Percentiles rank a stretch among this genome's conserved stretches.
These are phyloP conservation scores for Melanotaenia nigrans DNA, from an alignment of 2,797 vertebrate species.

Conservation along the genomic window DNA sequence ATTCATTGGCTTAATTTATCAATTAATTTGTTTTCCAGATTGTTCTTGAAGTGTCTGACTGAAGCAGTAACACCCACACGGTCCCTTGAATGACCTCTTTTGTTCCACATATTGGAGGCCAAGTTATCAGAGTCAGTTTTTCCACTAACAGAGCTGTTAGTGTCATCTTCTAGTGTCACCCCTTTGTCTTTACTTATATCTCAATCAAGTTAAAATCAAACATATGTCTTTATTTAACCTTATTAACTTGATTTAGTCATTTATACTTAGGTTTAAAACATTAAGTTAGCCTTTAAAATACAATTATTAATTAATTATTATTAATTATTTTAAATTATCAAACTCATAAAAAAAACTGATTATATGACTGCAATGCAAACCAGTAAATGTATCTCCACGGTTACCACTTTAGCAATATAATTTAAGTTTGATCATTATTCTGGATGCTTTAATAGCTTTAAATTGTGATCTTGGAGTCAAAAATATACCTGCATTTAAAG, in stretches of 20 bases:
- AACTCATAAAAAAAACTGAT: background rate
- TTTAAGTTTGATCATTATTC: background rate
- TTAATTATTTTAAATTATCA: background rate
- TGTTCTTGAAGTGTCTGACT: conserved; percentile 2
- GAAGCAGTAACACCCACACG: background rate
- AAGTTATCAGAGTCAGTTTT: no score
- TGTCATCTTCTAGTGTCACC: background rate
- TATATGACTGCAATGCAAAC: background rate
- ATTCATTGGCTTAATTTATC: background rate
- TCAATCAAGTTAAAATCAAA: no score
- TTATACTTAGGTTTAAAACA: no score
- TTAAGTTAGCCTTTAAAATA: no score
- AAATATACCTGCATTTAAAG: background rate
- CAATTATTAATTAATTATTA: no score
- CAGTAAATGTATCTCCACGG: background rate
- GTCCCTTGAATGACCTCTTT: background rate
- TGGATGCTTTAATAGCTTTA: background rate
- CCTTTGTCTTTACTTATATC: background rate
- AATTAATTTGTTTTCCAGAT: conserved; percentile 15
- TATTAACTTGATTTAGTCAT: background rate
- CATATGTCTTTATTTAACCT: no score
- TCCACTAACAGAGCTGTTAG: no score
- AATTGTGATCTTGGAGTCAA: background rate
- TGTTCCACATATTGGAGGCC: no score
- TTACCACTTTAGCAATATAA: background rate